Evolutionary conservation across 2,888 invertebrate species (phyloP), one percentile per base, ranked within the genome.

Genomic region (Choristoneura rosaceana): DNA sequence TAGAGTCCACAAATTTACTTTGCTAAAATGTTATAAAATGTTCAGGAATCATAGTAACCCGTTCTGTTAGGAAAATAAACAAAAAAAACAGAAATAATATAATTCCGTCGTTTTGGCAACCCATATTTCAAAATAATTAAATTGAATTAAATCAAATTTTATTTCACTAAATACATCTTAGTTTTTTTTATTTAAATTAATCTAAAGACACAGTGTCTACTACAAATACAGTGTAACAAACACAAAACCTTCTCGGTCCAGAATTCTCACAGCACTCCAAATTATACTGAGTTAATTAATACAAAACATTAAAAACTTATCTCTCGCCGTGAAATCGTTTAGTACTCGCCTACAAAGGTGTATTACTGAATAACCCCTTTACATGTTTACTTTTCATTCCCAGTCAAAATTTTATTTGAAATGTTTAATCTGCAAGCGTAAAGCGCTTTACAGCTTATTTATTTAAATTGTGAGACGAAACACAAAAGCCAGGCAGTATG

Each of bases 301-400:
- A 90, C 89, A 89, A 90, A 91, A 90, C 91, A 89, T 91, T 88
- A 86, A 83, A 74, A 70, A 71, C 75, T 73, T 73, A 73, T 73
- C 62, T 73, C 71, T 60, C 64, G 66, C 71, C 61, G 73, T 73
- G 92, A 93, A 93, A 93, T 93, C 93, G 91, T 93, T 93, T 91
- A 87, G 82, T 83, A 84, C 85, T 86, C 79, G 87, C 87, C 87
- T 87, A 84, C 85, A 83, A 85, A 83, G 84, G 84, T 84, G 82
- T 87, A 88, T 87, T 84, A 84, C 87, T 82, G 82, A 90, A 91
- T 90, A 87, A 87, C 89, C 84, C 86, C 82, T 87, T 84, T 79
- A 83, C 81, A 89, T 92, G 89, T 93, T 94, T 93, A 93, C 92
- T 91, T 93, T 94, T 93, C 91, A 93, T 93, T 90, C 87, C 82